Base-by-base conservation (phyloP, 2,797 vertebrate genomes). In the Holocentrus rufus region DNA sequence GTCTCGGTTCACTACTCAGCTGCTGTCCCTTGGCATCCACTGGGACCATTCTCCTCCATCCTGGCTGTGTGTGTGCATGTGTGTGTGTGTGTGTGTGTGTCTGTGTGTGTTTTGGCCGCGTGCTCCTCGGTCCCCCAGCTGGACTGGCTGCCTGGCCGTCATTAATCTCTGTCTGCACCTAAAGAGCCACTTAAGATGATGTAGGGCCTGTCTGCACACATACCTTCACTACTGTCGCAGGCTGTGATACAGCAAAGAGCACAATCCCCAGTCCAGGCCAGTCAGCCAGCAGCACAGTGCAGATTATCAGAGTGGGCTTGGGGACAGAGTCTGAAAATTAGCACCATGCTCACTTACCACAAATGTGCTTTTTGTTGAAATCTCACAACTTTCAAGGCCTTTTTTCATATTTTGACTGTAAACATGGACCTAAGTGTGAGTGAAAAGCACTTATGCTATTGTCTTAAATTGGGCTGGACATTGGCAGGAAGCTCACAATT, bases 131-230 rank as follows among this genome's bases (percentile, higher is more conserved):
- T 92, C 91, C 85, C 92, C 88, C 92, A 91, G 92, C 92, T 93
- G 93, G 91, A 93, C 92, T 76, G 76, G 83, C 85, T 82, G 87
- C 84, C 77, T 78, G 85, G 88, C 85, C 72, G 74, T 90, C 92
- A 93, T 94, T 93, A 94, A 93, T 95, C 93, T 93, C 90, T 92
- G 94, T 93, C 94, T 85, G 69, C 87, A 91, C 91, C 91, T 94
- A 94, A 94, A 94, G 91, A 94, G 92, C 92, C 93, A 94, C 92
- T 95, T 94, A 93, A 93, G 92, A 93, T 94, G 94, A 95, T 94
- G 90, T 92, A 94, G 90, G 80, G 89, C 90, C 93, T 92, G 92
- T 93, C 91, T 87, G 78, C 73, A 74, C 89, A 88, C 93, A 92
- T 93, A 92, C 92, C 93, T 93, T 90, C 92, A 92, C 87, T 91